Conservation (phyloP, 1,140 invertebrate genomes). For the Eciton burchellii region DNA sequence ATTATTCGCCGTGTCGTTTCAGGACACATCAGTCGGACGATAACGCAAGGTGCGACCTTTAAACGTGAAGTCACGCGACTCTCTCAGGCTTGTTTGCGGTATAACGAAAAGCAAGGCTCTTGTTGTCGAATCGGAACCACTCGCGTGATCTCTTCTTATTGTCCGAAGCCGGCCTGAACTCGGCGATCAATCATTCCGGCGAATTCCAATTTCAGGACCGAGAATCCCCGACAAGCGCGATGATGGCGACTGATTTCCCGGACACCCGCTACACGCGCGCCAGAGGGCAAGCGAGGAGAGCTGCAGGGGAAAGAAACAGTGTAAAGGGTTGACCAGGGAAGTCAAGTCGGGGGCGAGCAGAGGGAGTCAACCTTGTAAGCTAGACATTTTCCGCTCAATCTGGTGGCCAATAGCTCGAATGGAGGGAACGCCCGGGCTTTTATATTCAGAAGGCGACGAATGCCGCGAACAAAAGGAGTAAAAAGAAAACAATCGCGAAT, state of each 20-base stretch:
- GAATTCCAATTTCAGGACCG: too few species aligned
- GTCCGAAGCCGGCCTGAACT: not conserved
- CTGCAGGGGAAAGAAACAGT: constrained; percentile 46
- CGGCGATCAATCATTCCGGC: not conserved
- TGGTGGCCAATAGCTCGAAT: constrained; percentile 70
- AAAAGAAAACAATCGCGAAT: constrained; percentile 37
- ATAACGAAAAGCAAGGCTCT: not conserved
- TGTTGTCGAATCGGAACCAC: not conserved
- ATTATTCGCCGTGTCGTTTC: too few species aligned
- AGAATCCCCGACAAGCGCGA: not conserved
- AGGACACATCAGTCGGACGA: too few species aligned
- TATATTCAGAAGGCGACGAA: constrained; percentile 62
- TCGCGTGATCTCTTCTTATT: not conserved
- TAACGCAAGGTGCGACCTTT: too few species aligned
- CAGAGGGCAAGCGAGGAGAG: constrained; percentile 7
- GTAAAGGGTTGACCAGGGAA: constrained; percentile 42
- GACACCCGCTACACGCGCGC: constrained; percentile 5
- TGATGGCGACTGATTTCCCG: not conserved
- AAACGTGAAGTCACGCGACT: too few species aligned
- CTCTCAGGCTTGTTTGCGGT: too few species aligned
- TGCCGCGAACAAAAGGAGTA: constrained; percentile 24
- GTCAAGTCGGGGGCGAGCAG: constrained; percentile 32
- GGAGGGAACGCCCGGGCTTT: constrained; percentile 63
- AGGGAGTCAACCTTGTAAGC: constrained; percentile 71
- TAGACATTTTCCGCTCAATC: constrained; percentile 76